Percentiles rank a stretch among this genome's conserved stretches.
Evolutionary conservation across 2,113 vertebrate genomes (phyloP).

Genomic region (human): DNA sequence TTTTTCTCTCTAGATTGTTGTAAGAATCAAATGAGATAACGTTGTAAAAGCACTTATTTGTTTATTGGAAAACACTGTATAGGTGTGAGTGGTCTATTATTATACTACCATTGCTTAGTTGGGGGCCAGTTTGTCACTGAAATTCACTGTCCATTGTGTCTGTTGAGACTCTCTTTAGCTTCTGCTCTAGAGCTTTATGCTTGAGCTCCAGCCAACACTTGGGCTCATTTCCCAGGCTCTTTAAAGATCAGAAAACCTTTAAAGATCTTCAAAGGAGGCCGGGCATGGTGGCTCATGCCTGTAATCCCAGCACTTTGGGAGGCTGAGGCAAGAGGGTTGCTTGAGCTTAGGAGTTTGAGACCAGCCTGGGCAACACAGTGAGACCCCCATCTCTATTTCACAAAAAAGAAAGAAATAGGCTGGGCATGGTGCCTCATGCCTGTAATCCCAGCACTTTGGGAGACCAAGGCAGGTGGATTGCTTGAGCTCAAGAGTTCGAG

Average conservation of each 20-base stretch:
- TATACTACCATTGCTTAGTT: conserved; percentile 24
- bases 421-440: no score
- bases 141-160: background rate
- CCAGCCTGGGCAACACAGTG: no score
- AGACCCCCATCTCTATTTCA: no score
- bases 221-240: background rate
- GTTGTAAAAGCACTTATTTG: conserved; percentile 21
- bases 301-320: no score
- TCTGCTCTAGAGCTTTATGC: background rate
- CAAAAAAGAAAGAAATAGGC: no score
- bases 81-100: background rate
- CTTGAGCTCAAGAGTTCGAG: no score
- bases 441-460: no score
- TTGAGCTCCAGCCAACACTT: background rate
- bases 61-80: conserved; percentile 33
- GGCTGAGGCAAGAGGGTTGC: no score
- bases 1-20: background rate
- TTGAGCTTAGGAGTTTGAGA: no score
- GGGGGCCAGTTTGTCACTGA: background rate
- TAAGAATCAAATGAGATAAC: conserved; percentile 37
- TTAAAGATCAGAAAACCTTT: conserved; percentile 48
- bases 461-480: no score
- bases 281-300: no score
- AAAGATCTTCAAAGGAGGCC: background rate
- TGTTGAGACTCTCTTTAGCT: conserved; percentile 15